These are phyloP conservation scores for Elgaria multicarinata DNA, from an alignment of 2,113 vertebrate species.

Conservation along the genomic window DNA sequence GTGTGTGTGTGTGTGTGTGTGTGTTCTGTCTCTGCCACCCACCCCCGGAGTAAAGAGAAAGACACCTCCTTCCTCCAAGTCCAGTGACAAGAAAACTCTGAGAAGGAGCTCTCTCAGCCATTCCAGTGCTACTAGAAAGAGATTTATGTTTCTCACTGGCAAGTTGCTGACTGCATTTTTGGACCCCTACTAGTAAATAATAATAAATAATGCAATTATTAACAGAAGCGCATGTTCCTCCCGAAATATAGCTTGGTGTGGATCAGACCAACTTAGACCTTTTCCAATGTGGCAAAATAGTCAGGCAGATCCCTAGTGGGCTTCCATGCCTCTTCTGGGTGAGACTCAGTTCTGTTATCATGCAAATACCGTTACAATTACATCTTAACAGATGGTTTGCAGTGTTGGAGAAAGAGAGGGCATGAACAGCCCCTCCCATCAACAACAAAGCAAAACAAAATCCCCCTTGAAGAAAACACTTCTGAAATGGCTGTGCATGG, in stretches of 20 bases:
- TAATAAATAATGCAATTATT: neutral
- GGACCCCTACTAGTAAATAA: neutral
- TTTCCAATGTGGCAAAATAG: accelerated
- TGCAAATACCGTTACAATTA: conserved; percentile 40
- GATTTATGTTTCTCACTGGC: neutral
- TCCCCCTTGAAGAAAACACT: neutral
- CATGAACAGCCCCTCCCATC: no score
- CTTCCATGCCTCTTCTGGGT: neutral
- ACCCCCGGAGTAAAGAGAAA: neutral
- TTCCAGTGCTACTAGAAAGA: neutral
- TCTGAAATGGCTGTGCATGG: neutral
- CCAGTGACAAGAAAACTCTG: no score
- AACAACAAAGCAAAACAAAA: neutral
- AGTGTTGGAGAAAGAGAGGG: neutral
- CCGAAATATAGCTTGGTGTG: neutral
- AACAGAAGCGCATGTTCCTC: neutral
- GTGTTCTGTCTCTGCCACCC: neutral
- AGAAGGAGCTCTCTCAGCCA: neutral
- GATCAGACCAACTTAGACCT: neutral
- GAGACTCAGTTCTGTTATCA: conserved; percentile 36
- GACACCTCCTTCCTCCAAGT: neutral
- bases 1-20: no score
- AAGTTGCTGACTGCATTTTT: neutral
- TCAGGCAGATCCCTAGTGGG: neutral
- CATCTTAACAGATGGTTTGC: neutral